Percentiles rank a stretch among this genome's conserved stretches.
Conservation (phyloP, 2,888 invertebrate species). For the Muschampia plurimacula region DNA sequence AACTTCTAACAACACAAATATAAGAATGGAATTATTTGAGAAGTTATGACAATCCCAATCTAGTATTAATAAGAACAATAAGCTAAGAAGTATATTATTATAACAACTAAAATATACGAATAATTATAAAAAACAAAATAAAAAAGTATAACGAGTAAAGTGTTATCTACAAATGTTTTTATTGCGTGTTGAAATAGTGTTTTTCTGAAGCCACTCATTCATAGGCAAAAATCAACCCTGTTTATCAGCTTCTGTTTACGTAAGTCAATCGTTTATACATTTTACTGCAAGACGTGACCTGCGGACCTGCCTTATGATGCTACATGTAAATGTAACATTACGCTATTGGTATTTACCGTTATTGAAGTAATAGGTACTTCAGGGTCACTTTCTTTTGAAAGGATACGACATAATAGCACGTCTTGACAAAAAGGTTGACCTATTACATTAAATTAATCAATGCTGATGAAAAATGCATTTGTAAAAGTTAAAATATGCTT, state of each 20-base stretch:
- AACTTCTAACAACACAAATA: no score
- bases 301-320: constrained; percentile 33
- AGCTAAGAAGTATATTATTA: no score
- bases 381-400: constrained; percentile 3
- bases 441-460: neutral
- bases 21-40: no score
- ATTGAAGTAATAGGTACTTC: constrained; percentile 13
- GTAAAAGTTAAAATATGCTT: no score
- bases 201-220: neutral
- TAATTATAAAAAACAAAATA: no score
- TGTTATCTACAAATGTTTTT: neutral
- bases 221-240: constrained; percentile 2
- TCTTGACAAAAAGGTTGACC: neutral
- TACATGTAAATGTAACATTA: constrained; percentile 16
- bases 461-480: neutral
- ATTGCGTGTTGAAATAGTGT: neutral
- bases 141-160: no score
- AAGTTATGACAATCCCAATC: no score
- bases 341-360: constrained; percentile 18
- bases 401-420: neutral
- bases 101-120: no score
- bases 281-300: constrained; percentile 40
- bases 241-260: constrained; percentile 16
- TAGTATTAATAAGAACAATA: no score
- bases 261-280: constrained; percentile 20